phyloP scores from a whole-genome alignment of 2,113 vertebrate species.

The Motacilla tschutschensis region DNA sequence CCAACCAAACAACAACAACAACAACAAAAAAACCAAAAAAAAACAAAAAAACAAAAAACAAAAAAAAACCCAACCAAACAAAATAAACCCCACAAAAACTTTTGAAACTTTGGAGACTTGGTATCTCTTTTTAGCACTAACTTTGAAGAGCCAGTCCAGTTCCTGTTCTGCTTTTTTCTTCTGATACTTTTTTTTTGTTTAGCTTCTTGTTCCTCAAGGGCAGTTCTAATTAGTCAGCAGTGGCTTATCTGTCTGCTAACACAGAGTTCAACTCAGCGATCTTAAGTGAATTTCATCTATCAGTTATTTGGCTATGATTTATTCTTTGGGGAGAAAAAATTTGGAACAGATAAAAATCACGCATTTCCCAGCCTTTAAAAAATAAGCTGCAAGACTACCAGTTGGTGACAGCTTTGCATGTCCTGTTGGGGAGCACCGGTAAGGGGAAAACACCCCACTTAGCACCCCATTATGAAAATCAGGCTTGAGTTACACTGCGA shows the following conservation, averaged over 20 bases:
- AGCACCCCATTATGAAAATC: not conserved
- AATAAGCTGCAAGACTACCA: not conserved
- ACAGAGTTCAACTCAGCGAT: accelerated
- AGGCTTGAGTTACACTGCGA: not conserved
- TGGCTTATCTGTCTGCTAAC: not conserved
- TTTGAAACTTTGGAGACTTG: not conserved
- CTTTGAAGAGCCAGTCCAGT: not conserved
- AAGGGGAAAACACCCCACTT: not conserved
- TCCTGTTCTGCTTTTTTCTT: not conserved
- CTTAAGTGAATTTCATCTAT: not conserved
- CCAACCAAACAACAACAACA: not conserved
- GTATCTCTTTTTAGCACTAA: not conserved
- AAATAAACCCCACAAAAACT: not conserved
- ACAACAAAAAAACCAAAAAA: not conserved
- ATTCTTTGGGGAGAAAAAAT: not conserved
- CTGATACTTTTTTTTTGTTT: not conserved
- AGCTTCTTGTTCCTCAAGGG: not conserved
- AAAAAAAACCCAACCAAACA: not conserved
- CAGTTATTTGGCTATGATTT: not conserved
- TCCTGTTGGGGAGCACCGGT: not conserved
- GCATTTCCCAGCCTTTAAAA: not conserved
- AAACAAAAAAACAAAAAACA: too few species aligned
- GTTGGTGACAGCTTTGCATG: not conserved
- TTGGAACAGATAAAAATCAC: not conserved
- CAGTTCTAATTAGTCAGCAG: not conserved